phyloP scores from a whole-genome alignment of 2,113 vertebrate genomes.

The Cranoglanis bouderius region DNA sequence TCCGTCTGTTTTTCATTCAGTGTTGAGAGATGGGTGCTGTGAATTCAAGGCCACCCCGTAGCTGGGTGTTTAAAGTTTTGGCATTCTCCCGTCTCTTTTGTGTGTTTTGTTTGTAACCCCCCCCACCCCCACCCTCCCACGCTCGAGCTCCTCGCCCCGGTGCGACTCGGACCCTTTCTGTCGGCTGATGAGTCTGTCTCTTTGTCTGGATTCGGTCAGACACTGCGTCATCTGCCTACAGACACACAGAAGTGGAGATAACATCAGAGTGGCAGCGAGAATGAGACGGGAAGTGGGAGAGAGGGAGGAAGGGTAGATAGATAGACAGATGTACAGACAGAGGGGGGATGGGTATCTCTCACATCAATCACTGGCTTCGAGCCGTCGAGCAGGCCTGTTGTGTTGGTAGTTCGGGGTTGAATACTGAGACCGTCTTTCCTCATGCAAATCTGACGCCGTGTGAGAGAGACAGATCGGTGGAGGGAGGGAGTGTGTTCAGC shows the following conservation, averaged over 20 bases:
- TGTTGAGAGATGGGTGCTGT: constrained; percentile 45
- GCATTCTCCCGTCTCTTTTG: constrained; percentile 68
- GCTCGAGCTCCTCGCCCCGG: constrained; percentile 14
- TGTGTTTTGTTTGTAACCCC: constrained; percentile 68
- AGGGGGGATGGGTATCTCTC: constrained; percentile 74
- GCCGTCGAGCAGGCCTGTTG: constrained; percentile 66
- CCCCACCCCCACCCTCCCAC: constrained; percentile 21
- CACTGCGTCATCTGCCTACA: constrained; percentile 85
- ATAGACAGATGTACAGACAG: constrained; percentile 81
- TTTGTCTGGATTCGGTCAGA: constrained; percentile 82
- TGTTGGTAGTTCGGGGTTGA: constrained; percentile 68
- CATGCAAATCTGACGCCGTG: constrained; percentile 21
- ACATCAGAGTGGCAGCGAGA: constrained; percentile 78
- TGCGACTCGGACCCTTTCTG: constrained; percentile 55
- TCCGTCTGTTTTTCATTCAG: constrained; percentile 1
- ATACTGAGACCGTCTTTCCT: constrained; percentile 54
- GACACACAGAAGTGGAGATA: constrained; percentile 82
- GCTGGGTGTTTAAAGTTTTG: constrained; percentile 72
- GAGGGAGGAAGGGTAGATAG: constrained; percentile 50
- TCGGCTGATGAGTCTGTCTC: constrained; percentile 80
- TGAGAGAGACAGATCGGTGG: constrained; percentile 1
- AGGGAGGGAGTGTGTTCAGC: neutral
- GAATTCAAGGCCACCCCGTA: constrained; percentile 68
- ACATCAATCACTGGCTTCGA: constrained; percentile 74
- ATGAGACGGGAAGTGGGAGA: constrained; percentile 50